Base-by-base conservation (phyloP, 2,113 vertebrate genomes). In the Sylvilagus bachmani region DNA sequence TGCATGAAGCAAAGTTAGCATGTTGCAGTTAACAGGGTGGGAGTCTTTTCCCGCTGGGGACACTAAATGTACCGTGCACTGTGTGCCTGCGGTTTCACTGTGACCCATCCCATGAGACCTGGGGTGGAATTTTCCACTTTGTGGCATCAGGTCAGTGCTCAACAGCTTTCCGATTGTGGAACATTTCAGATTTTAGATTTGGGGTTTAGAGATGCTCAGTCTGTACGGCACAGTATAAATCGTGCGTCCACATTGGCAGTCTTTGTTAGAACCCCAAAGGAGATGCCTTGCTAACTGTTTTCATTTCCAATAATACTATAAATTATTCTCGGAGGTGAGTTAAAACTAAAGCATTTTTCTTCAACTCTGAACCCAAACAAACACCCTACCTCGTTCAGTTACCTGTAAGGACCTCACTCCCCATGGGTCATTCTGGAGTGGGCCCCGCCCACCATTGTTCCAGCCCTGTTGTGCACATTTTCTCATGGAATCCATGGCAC, bases 271-370 rank as follows among this genome's bases (percentile, higher is more conserved):
- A 85, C 22, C 25, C 31, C 74, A 81, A 80, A 80, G 21, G 24
- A 49, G 25, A 12, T 64, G 36, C 11, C 89, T 86, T 71, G 16
- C 7, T 86, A 85, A 31, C 31, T 73, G 1, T 55, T 95, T 89
- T 82, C n/a, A 69, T 89, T 81, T 73, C 83, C 53, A 75, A 1
- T 90, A 85, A 87, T 58, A 6, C 19, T 53, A 12, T 55, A 69
- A 77, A n/a, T 74, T 91, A 44, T 93, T 86, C n/a, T 80, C 91
- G 33, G 44, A 91, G 58, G n/a, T 1, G 3, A 80, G 31, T 58
- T 64, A 55, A 31, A 74, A 93, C 17, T n/a, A 27, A 95, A 94
- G 19, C 25, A 36, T 51, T 95, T 66, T 66, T 58, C 29, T 29
- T 88, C 14, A 87, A 49, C 13, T 53, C 31, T 58, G 58, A 86